Base-by-base conservation (phyloP, 2,113 vertebrate genomes). In the Psittacula cyanocephala region DNA sequence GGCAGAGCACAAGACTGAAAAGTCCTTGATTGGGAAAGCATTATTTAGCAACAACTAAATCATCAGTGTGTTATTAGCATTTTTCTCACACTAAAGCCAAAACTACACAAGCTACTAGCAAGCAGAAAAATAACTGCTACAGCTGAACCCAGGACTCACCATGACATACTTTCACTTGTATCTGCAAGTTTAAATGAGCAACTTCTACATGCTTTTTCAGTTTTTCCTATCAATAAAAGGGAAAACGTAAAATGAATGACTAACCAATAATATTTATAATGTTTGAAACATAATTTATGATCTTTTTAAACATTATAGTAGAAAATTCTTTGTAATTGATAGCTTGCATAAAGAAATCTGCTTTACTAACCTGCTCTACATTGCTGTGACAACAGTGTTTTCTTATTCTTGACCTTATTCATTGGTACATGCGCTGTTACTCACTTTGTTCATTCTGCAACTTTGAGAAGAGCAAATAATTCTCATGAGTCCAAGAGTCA, bases 381-480 rank as follows among this genome's bases (percentile, higher is more conserved):
- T 59, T 27, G 31, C 7, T 85, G 10, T 72, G 39, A 87, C 44
- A 78, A 14, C 15, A 70, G 27, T 72, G 33, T 7, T 41, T 94
- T 95, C 81, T 81, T 84, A 65, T 94, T 88, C 52, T 83, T 64
- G 43, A 47, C 19, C 76, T 37, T 44, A 86, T n/a, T 76, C 9
- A 55, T 91, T 86, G 93, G 22, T 92, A 76, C 29, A 18, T 76
- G 46, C 81, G 22, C 95, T 13, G 16, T 78, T 5, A 75, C 77
- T 95, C 86, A 91, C 35, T 94, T 84, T 91, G 29, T 84, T 91
- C 78, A 59, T 91, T 90, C 88, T 94, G 41, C 59, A 96, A 88
- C 74, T 93, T 68, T 28, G 85, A 96, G 83, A 92, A 84, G 63
- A 92, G 60, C 81, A 97, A 95, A 79, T 95, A 91, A 60, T n/a